Conservation (phyloP, 2,888 invertebrate genomes). For the Heteromurus nitidus region DNA sequence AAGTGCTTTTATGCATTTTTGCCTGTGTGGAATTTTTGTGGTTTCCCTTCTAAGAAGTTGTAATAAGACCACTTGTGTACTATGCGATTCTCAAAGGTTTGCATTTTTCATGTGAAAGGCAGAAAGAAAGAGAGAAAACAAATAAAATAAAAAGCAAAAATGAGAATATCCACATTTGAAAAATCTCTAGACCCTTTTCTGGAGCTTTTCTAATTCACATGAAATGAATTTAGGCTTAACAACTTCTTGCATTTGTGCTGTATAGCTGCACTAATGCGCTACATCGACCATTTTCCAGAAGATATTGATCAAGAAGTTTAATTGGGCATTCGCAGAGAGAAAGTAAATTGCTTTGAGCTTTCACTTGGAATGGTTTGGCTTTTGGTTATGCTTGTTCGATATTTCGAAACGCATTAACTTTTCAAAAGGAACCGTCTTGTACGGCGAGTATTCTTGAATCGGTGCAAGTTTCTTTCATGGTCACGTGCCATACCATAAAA, state of each 20-base stretch:
- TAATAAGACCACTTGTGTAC: too few species aligned
- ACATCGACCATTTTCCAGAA: not conserved
- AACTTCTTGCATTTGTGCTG: too few species aligned
- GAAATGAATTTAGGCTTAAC: slow-evolving; percentile 12
- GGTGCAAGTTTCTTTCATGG: too few species aligned
- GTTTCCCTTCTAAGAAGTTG: too few species aligned
- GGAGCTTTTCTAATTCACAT: slow-evolving; percentile 45
- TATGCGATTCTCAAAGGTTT: too few species aligned
- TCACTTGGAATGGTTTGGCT: slow-evolving; percentile 4
- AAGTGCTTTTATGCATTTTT: not conserved
- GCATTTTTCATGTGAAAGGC: too few species aligned
- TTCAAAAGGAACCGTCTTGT: too few species aligned
- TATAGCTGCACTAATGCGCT: not conserved
- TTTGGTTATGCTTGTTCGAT: slow-evolving; percentile 8
- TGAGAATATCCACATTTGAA: slow-evolving; percentile 21
- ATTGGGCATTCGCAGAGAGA: slow-evolving; percentile 6
- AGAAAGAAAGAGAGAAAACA: slow-evolving; percentile 30
- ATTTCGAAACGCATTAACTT: too few species aligned
- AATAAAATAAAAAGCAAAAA: slow-evolving; percentile 1
- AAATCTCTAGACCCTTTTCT: slow-evolving; percentile 31
- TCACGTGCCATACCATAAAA: too few species aligned
- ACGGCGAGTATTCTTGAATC: too few species aligned
- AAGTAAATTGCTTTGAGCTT: slow-evolving; percentile 42
- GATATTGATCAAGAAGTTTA: not conserved
- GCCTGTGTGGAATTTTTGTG: not conserved